Evolutionary conservation across 2,888 invertebrate species (phyloP), one percentile per base, ranked within the genome.

Genomic region (Caenorhabditis doughertyi): DNA sequence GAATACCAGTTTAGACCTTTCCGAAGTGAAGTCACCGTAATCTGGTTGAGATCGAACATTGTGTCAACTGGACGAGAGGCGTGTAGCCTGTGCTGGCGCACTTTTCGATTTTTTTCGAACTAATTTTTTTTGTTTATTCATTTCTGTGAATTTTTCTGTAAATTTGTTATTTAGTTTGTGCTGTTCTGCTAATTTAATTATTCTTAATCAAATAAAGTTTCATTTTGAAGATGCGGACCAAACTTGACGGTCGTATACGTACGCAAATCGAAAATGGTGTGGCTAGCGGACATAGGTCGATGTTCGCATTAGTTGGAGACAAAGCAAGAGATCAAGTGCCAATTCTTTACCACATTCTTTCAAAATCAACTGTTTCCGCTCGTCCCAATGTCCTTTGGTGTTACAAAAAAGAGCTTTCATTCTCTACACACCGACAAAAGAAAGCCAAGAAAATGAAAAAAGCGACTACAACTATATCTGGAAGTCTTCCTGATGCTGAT

Each of bases 241-340:
- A 99, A 93, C 95, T 99, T 89, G 99, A 99, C 92, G 97, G 97
- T 92, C 95, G 99, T 71, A 96, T 99, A 83, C 94, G 97, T 62
- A 95, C 96, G 25, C 94, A 98, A 93, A 97, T 99, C 91, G 98
- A 99, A 93, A 98, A 98, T 95, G 98, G 98, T 32, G 96, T 98
- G 58, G 94, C 95, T 90, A 92, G 95, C 65, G 95, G 96, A 1
- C 97, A 99, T 92, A 94, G 99, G 72, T 96, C 97, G 3, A 95
- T 99, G 95, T 96, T 98, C 93, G 95, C 97, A 56, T 94, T 99
- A 65, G 96, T 98, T 44, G 99, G 98, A 2, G 97, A 98, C 92
- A 97, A 97, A 93, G 95, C 96, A 21, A 94, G 95, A 92, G 98
- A 99, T 93, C 98, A 98, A 94, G 97, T 96, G 16, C 97, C 97